A percentile compares a stretch with the other conserved stretches of the same genome.
Evolutionary conservation across 2,113 vertebrate genomes (phyloP).

Genomic region (Myanophis thanlyinensis): DNA sequence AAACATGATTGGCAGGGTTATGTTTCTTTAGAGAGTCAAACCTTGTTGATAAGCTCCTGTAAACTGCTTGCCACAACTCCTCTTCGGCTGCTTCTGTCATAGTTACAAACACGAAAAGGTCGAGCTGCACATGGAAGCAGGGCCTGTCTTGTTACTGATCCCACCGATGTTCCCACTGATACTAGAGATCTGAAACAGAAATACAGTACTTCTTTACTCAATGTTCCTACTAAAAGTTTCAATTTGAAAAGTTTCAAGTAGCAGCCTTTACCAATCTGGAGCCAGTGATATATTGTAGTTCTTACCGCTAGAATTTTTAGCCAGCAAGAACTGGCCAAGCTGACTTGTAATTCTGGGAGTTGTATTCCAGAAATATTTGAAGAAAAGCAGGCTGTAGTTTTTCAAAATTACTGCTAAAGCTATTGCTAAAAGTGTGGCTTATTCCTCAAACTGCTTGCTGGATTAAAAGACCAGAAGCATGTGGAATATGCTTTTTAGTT

Average conservation of each 20-base stretch:
- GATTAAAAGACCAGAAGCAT: neutral
- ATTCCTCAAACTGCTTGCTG: neutral
- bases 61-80: conserved; percentile 75
- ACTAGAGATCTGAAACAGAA: conserved; percentile 74
- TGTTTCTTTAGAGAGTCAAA: conserved; percentile 26
- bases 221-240: neutral
- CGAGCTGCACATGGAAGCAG: conserved; percentile 70
- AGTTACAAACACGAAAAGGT: conserved; percentile 78
- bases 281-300: neutral
- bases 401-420: neutral
- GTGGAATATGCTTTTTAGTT: neutral
- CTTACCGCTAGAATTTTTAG: neutral
- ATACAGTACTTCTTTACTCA: neutral
- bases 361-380: neutral
- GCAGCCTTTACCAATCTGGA: neutral
- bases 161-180: conserved; percentile 67
- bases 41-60: conserved; percentile 80
- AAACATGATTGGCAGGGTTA: neutral
- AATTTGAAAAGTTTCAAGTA: neutral
- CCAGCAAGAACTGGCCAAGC: neutral
- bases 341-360: neutral
- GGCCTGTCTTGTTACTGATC: conserved; percentile 72
- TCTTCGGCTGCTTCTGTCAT: conserved; percentile 71
- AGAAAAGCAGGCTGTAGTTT: neutral
- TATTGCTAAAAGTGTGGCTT: neutral